phyloP scores from a whole-genome alignment of 2,113 vertebrate genomes.

The Cyanoderma ruficeps region DNA sequence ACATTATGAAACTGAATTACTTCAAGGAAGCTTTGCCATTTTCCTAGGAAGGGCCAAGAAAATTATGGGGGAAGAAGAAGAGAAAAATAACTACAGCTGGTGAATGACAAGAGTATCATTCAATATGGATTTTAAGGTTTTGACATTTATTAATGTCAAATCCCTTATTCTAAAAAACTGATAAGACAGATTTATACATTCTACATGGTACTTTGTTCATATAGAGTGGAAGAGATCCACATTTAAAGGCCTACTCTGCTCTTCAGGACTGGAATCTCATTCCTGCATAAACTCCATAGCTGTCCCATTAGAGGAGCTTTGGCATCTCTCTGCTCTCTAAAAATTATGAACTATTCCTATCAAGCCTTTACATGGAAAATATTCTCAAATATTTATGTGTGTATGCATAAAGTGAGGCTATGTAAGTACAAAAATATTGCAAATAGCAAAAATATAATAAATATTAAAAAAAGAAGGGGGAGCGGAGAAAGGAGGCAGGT shows the following conservation, averaged over 20 bases:
- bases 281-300: neutral
- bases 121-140: neutral
- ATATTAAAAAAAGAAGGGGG: neutral
- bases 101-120: neutral
- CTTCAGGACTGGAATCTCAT: neutral
- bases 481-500: neutral
- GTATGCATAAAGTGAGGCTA: neutral
- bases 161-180: neutral
- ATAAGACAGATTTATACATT: neutral
- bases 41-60: neutral
- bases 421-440: neutral
- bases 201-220: neutral
- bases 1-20: neutral
- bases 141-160: neutral
- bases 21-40: neutral
- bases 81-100: neutral
- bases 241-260: neutral
- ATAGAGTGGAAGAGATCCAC: neutral
- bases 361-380: conserved; percentile 10
- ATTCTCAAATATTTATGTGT: conserved; percentile 9
- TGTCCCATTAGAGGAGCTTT: neutral
- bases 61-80: neutral
- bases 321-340: neutral
- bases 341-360: neutral
- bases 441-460: neutral